These are phyloP conservation scores for Piaya cayana DNA, from an alignment of 2,113 vertebrate genomes.

Conservation along the genomic window DNA sequence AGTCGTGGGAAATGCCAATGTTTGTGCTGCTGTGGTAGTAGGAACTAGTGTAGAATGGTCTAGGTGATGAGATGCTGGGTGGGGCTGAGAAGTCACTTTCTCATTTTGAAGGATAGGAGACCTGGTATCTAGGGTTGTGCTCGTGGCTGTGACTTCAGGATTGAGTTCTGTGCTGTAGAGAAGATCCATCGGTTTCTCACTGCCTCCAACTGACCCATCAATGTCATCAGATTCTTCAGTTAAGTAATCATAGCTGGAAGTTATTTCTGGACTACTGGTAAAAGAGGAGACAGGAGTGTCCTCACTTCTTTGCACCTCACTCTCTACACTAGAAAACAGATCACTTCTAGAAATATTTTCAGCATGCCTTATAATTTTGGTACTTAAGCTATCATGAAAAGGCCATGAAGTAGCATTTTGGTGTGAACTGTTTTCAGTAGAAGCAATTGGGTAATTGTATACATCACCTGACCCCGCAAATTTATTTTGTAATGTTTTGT, in stretches of 20 bases:
- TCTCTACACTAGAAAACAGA: neutral
- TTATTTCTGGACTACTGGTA: constrained; percentile 36
- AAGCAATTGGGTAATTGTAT: neutral
- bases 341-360: neutral
- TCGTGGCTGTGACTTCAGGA: constrained; percentile 26
- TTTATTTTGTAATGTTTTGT: constrained; percentile 8
- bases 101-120: neutral
- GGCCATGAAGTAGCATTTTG: constrained; percentile 11
- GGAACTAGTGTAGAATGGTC: neutral
- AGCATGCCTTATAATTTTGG: neutral
- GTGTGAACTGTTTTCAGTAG: constrained; percentile 44
- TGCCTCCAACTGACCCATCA: constrained; percentile 47
- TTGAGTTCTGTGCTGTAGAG: constrained; percentile 21
- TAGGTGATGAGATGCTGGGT: neutral
- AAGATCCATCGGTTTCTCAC: neutral
- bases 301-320: neutral
- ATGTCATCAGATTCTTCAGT: constrained; percentile 56
- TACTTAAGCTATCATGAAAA: neutral
- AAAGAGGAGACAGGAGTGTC: neutral
- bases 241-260: constrained; percentile 58
- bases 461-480: constrained; percentile 13
- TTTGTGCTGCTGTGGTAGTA: neutral
- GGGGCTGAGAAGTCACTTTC: neutral
- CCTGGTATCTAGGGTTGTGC: neutral
- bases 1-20: neutral